Percentiles rank a stretch among this genome's conserved stretches.
phyloP scores from a whole-genome alignment of 2,113 vertebrate genomes.

The Scatophagus argus region DNA sequence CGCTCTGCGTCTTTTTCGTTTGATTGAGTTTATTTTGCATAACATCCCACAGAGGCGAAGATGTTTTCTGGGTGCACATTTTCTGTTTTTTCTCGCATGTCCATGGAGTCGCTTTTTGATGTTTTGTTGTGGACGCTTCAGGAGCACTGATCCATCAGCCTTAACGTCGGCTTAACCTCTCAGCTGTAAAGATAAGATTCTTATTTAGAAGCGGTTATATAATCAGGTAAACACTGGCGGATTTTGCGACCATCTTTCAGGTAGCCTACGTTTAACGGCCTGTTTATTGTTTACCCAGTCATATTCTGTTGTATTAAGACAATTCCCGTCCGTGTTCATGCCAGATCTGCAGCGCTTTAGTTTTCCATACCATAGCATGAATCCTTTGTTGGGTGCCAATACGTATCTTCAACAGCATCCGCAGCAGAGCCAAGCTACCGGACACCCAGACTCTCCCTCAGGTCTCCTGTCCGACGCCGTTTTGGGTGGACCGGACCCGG shows the following conservation, averaged over 20 bases:
- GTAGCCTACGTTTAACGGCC: neutral
- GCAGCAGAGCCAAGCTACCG: conserved; percentile 81
- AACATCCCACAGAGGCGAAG: neutral
- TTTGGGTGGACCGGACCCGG: conserved; percentile 73
- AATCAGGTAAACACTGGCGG: conserved; percentile 40
- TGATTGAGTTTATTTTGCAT: neutral
- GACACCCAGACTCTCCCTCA: conserved; percentile 85
- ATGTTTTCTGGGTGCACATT: neutral
- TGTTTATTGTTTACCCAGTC: neutral
- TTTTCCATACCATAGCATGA: conserved; percentile 89
- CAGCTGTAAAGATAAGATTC: conserved; percentile 69
- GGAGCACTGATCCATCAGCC: conserved; percentile 31
- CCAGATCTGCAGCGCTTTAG: conserved; percentile 87
- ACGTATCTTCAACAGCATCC: conserved; percentile 86
- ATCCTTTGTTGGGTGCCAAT: conserved; percentile 90
- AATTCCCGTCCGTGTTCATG: conserved; percentile 82
- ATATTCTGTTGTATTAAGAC: conserved; percentile 57
- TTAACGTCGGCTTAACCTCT: conserved; percentile 60
- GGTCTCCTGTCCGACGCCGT: conserved; percentile 77
- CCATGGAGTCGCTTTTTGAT: neutral
- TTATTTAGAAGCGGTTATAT: conserved; percentile 59
- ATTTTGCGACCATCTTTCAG: conserved; percentile 1
- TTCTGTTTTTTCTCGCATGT: neutral
- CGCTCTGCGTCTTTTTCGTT: conserved; percentile 44
- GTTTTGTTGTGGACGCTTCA: conserved; percentile 13